These are phyloP conservation scores for Zenarchopterus dispar DNA, from an alignment of 2,797 vertebrate species.

Conservation along the genomic window DNA sequence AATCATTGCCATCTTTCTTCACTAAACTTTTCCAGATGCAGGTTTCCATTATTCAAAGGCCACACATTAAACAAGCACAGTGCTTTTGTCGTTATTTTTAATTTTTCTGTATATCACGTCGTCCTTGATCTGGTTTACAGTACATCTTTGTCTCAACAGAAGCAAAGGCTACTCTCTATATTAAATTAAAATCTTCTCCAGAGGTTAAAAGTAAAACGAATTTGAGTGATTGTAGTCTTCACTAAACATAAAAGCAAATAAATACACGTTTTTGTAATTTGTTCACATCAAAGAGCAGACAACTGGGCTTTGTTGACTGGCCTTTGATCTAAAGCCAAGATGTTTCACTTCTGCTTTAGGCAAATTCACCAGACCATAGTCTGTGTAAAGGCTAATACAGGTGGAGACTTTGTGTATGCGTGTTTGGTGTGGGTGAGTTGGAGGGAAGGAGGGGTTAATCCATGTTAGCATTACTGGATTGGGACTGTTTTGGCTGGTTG, in stretches of 20 bases:
- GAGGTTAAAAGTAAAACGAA: constrained; percentile 15
- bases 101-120: background rate
- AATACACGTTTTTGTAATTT: constrained; percentile 40
- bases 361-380: constrained; percentile 1
- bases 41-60: constrained; percentile 20
- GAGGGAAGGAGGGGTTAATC: too few relatives aligned
- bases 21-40: constrained; percentile 34
- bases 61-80: background rate
- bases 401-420: background rate
- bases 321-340: constrained; percentile 34
- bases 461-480: too few relatives aligned
- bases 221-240: constrained; percentile 26
- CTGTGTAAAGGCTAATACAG: constrained; percentile 2
- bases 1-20: constrained; percentile 17
- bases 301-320: constrained; percentile 28
- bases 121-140: constrained; percentile 11
- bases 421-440: background rate
- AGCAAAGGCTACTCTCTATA: background rate
- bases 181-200: constrained; percentile 5
- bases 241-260: constrained; percentile 21
- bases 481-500: too few relatives aligned
- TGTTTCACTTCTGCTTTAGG: constrained; percentile 13
- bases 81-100: constrained; percentile 4
- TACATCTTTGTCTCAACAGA: constrained; percentile 20
- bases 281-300: constrained; percentile 34